Evolutionary conservation across 2,797 vertebrate genomes (phyloP), one percentile per base, ranked within the genome.

Genomic region (Scleropages formosus): DNA sequence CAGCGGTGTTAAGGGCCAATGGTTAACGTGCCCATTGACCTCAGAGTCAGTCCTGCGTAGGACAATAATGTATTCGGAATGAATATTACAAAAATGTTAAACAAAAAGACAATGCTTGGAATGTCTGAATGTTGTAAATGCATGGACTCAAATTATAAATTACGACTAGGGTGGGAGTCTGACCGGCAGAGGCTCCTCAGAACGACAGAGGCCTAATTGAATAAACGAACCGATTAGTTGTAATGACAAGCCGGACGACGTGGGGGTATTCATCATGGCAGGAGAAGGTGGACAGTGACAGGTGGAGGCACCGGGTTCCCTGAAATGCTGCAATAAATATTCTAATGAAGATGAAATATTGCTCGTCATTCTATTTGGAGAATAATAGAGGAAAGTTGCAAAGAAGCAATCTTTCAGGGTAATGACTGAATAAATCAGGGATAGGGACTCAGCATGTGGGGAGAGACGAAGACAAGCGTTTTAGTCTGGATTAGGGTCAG

Each of bases 341-440:
- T 88, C 87, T 84, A 88, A 91, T 87, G 78, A 82, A 81, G 87
- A 84, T 91, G 87, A 92, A 90, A 90, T 89, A 92, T 88, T 83
- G 87, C 91, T 90, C 86, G 77, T 92, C 89, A 88, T 93, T 87
- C 85, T 85, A 75, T 88, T 89, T 89, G 84, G 85, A 89, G 87
- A 71, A 88, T 92, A 93, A 92, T 90, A 90, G 91, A 88, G 88
- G 88, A 92, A 90, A 92, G 83, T 87, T 89, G 85, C 86, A 90
- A 94, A 93, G 90, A 90, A 88, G 86, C 89, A 80, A 91, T 95
- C 89, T 87, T 90, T 96, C 93, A 91, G 84, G 82, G 89, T 93
- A 91, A 94, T 93, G 92, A 91, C 85, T 83, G 92, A 93, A 93
- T 95, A 92, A 93, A 94, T 95, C 93, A 93, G 90, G 75, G 79